Base-by-base conservation (phyloP, 2,113 vertebrate species). In the Protomyctophum bolini region DNA sequence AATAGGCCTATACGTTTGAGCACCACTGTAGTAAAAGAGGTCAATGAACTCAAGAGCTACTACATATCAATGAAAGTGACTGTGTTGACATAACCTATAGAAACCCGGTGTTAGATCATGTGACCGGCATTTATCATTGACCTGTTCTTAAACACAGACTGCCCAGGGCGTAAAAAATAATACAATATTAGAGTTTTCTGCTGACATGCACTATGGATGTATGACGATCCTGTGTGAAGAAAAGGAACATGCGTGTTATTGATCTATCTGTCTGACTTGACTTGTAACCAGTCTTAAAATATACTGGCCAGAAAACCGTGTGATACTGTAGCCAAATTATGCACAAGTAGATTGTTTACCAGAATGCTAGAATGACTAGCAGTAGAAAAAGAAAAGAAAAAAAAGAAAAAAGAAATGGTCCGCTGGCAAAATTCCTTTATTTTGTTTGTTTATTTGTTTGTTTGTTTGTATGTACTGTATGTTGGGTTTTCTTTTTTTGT, bases 381-480 rank as follows among this genome's bases (percentile, higher is more conserved):
- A 28, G 60, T 58, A n/a, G 15, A 50, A n/a, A 46, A 72, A 73
- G 2, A 21, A 21, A 21, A 21, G 21, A 21, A 21, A 2, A 46
- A 72, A 70, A 58, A 45, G 64, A 58, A 49, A 61, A 65, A 65
- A 81, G n/a, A n/a, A 21, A 33, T 72, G 46, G 61, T 29, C 6
- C 12, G 21, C 21, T 58, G 21, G 61, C 60, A 10, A 64, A 65
- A 29, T 63, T 65, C 83, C 10, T 21, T 21, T 21, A 21, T 72
- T 52, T 52, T 58, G 21, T 58, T 58, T 29, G 14, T 41, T 41
- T 41, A 41, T 41, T 66, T 89, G 82, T 86, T 68, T 77, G 75
- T 88, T 80, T 81, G 87, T 90, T 72, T 54, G 71, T 63, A 55
- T 75, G 77, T 88, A 73, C 21, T 75, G 77, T 88, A 73, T 29